Base-by-base conservation (phyloP, 1,140 invertebrate species). In the Ips typographus region DNA sequence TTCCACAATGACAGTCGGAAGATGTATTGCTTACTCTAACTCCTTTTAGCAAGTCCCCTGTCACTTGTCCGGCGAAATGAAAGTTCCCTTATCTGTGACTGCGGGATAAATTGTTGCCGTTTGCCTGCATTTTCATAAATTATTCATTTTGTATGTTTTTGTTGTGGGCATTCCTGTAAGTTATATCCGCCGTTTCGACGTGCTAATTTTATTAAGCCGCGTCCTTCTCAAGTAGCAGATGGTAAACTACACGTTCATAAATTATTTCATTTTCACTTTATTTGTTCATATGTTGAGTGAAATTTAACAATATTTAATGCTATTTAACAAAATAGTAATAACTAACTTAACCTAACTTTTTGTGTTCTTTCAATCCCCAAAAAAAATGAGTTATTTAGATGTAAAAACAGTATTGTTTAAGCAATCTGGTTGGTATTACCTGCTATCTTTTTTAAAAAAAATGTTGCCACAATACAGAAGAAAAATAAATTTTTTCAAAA, bases 21-120 rank as follows among this genome's bases (percentile, higher is more conserved):
- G 57, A 67, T 41, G 36, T 67, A 67, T 67, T 59, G 56, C 65
- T 41, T n/a, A 53, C 56, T 59, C 57, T 60, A 60, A 51, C 39
- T 60, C 40, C 44, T 67, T 67, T 67, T 60, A 67, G 65, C 65
- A 67, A 67, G 65, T 67, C 57, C 65, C 65, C 44, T 67, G 65
- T 60, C 65, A 67, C 65, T 67, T 67, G 56, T 59, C 65, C 42
- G 51, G 51, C 57, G 41, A 67, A 67, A 59, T 52, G 43, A 60
- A 60, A 52, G 49, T 22, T 22, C 5, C 57, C 65, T 53, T 67
- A 60, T 60, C 57, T 60, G n/a, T 67, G 56, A 60, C 44, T 8
- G 40, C 47, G 47, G 38, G 65, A 59, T 67, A 59, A 67, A 67
- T 60, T 60, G 44, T 67, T 59, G 56, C 38, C 43, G 43, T 66